phyloP scores from a whole-genome alignment of 1,140 invertebrate genomes.

The Pinna nobilis region DNA sequence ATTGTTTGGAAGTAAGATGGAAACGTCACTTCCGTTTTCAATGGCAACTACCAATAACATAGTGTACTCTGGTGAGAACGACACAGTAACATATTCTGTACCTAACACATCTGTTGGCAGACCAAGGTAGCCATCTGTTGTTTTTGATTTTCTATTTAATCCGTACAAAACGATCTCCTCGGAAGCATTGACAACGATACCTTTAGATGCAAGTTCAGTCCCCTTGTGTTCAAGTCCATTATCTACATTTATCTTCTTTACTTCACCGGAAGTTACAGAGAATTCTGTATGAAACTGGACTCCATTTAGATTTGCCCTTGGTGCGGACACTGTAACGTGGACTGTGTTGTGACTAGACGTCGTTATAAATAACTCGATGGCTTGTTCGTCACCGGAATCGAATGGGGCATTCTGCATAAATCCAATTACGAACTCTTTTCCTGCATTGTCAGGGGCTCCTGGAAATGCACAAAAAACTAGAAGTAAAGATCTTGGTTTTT shows the following conservation, averaged over 20 bases:
- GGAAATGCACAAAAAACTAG: neutral
- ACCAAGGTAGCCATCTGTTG: conserved; percentile 62
- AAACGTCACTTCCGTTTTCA: conserved; percentile 16
- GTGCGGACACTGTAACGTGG: neutral
- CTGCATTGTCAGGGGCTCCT: neutral
- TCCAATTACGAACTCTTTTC: conserved; percentile 7
- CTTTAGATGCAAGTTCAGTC: conserved; percentile 22
- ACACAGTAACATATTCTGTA: conserved; percentile 56
- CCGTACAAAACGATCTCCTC: conserved; percentile 54
- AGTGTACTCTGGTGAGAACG: conserved; percentile 34
- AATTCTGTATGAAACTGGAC: neutral
- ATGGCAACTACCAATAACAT: conserved; percentile 36
- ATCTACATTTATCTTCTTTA: conserved; percentile 14
- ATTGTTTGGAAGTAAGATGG: conserved; percentile 11
- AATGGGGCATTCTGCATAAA: conserved; percentile 1
- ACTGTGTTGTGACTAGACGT: neutral
- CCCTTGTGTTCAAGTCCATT: neutral
- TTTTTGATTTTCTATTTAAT: conserved; percentile 49
- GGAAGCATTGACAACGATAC: conserved; percentile 33
- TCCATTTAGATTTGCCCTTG: neutral
- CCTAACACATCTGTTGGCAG: conserved; percentile 54
- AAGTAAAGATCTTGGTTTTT: too few species aligned
- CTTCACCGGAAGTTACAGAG: conserved; percentile 8
- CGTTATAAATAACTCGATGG: conserved; percentile 4
- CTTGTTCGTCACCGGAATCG: too few species aligned